Base-by-base conservation (phyloP, 2,113 vertebrate genomes). In the Picathartes gymnocephalus region DNA sequence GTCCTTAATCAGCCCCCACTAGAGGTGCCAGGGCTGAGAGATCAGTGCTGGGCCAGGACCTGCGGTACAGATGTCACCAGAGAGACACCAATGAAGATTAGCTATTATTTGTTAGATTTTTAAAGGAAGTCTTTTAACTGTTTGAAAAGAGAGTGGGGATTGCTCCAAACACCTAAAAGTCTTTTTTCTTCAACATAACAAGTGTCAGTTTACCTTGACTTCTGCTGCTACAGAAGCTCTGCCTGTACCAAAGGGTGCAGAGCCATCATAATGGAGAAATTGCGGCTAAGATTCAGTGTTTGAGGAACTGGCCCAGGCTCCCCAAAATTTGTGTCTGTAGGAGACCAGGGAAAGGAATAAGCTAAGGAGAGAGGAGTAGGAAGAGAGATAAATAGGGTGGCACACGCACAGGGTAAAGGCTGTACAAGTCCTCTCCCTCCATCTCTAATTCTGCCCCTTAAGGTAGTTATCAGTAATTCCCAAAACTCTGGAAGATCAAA, bases 91-190 rank as follows among this genome's bases (percentile, higher is more conserved):
- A 42, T 69, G 81, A 85, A 94, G 86, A 90, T 90, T 72, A 90
- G 90, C 87, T 91, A 23, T 83, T 51, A 14, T 79, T 94, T 94
- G 71, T 76, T 88, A 58, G 65, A 33, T 69, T 87, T 81, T 45
- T 92, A 88, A 94, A 87, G 86, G 70, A 92, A 92, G 77, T 66
- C 39, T 90, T 93, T 74, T 37, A 91, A 65, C 60, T 84, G 60
- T 65, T 96, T 88, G 66, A 78, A 91, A 89, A 77, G 71, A 71
- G 71, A 77, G 81, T 54, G 60, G n/a, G 47, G 72, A 68, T 83
- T 92, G 35, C 70, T 87, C 58, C 65, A 53, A 93, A 88, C 33
- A 77, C 37, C 60, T 73, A 25, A 54, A 73, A 81, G 39, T 50
- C 30, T 77, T 85, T 86, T 40, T 71, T 79, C 37, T 71, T 74